Base-by-base conservation (phyloP, 2,113 vertebrate species). In the Boleophthalmus pectinirostris region DNA sequence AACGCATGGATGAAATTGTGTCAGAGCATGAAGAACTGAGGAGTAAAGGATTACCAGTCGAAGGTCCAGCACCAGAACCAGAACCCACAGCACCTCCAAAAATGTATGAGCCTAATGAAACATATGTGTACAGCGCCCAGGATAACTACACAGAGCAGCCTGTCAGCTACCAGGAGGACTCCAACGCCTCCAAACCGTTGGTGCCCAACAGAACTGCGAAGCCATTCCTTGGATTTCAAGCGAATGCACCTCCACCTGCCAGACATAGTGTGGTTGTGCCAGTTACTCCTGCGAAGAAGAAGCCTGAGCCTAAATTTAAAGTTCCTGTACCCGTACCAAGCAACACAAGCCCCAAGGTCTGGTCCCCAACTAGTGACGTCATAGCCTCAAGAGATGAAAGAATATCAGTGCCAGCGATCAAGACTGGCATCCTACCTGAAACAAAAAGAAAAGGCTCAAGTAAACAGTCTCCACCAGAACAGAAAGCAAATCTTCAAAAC, bases 381-480 rank as follows among this genome's bases (percentile, higher is more conserved):
- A 97, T 99, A 13, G 97, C 97, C 0, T 98, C 98, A 77, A 93
- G 98, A 82, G 96, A 99, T 53, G 97, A 99, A 83, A 92, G 98
- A 80, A 99, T 99, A 74, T 92, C 95, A 0, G 94, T 99, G 75
- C 98, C 98, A 0, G 98, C 98, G 0, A 97, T 96, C 72, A 96
- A 94, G 86, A 95, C 95, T 0, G 95, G 96, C 3, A 96, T 95
- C 35, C 77, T 98, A 67, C 95, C 96, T 74, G 98, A 98, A 75
- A 93, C 94, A 53, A 98, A 95, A 84, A 91, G 95, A 77, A 95
- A 95, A 82, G 90, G 89, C 72, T 82, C 91, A 1, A 86, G 91
- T 8, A 97, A 96, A 82, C 94, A 95, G 7, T 90, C 93, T 89
- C 93, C 81, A 5, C 91, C 90, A 7, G 53, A 20, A 24, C 93